Conservation (phyloP, 2,888 invertebrate genomes). For the Lasioglossum leucozonium region DNA sequence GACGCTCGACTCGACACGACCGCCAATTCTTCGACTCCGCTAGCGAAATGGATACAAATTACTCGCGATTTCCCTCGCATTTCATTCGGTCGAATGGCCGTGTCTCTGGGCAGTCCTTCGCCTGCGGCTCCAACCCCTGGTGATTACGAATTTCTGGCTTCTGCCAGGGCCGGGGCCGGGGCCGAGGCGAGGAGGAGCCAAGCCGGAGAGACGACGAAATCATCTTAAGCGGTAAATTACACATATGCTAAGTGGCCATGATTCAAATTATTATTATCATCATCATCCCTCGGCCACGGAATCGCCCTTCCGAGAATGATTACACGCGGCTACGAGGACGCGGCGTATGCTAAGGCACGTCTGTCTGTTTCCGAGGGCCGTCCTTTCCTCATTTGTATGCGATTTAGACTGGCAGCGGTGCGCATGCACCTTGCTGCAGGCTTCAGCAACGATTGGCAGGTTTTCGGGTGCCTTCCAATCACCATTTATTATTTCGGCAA, state of each 20-base stretch:
- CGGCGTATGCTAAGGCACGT: conserved; percentile 61
- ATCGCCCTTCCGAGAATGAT: conserved; percentile 79
- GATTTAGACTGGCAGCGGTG: conserved; percentile 74
- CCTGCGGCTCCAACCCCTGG: conserved; percentile 51
- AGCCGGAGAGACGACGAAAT: conserved; percentile 65
- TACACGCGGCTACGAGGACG: conserved; percentile 66
- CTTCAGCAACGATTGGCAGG: neutral
- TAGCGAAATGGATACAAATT: conserved; percentile 45
- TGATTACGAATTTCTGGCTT: conserved; percentile 64
- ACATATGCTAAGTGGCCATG: conserved; percentile 81
- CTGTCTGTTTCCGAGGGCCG: conserved; percentile 58
- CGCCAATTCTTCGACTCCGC: neutral
- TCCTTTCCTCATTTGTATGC: conserved; percentile 80
- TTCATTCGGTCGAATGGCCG: conserved; percentile 58
- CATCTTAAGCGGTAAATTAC: conserved; percentile 80
- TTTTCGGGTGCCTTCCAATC: neutral
- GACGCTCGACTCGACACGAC: conserved; percentile 14
- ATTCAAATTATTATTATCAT: conserved; percentile 83
- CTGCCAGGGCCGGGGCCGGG: conserved; percentile 15
- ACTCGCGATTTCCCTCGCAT: conserved; percentile 53
- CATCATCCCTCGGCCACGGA: conserved; percentile 68
- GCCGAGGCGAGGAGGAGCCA: conserved; percentile 11
- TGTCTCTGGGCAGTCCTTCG: conserved; percentile 62
- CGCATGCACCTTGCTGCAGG: conserved; percentile 42
- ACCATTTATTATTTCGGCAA: neutral